Percentiles rank a stretch among this genome's conserved stretches.
Conservation (phyloP, 2,113 vertebrate species). For the Notothenia coriiceps region DNA sequence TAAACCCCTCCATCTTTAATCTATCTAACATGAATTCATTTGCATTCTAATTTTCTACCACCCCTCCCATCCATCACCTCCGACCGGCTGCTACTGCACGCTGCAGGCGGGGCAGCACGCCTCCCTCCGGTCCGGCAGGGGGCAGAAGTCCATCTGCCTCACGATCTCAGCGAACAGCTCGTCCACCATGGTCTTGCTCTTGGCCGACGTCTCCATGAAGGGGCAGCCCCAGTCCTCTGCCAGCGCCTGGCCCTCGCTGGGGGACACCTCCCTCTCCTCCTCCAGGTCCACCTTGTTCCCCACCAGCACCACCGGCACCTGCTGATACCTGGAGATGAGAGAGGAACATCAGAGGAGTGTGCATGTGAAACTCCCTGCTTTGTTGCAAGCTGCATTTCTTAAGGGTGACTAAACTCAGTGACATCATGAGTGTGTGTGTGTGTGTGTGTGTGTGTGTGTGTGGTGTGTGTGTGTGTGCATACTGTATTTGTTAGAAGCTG, state of each 20-base stretch:
- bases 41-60: constrained; percentile 25
- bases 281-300: constrained; percentile 98
- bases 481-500: constrained; percentile 47
- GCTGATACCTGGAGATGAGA: constrained; percentile 89
- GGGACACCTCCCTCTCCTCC: constrained; percentile 93
- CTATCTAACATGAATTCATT: constrained; percentile 42
- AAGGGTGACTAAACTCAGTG: background rate
- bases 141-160: constrained; percentile 97
- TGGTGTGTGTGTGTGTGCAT: constrained; percentile 38
- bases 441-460: constrained; percentile 3
- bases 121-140: constrained; percentile 94
- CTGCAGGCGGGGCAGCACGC: constrained; percentile 94
- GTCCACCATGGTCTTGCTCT: constrained; percentile 98
- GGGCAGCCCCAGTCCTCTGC: constrained; percentile 98
- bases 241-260: constrained; percentile 92
- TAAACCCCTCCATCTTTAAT: constrained; percentile 23
- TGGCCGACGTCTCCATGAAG: constrained; percentile 98
- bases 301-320: constrained; percentile 96
- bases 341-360: background rate
- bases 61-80: constrained; percentile 11
- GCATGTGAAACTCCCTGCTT: background rate
- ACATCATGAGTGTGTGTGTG: constrained; percentile 1
- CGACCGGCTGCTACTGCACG: constrained; percentile 88
- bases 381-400: constrained; percentile 8
- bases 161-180: constrained; percentile 97